Evolutionary conservation across 1,140 invertebrate species (phyloP).

Genomic region (Oppia nitens): DNA sequence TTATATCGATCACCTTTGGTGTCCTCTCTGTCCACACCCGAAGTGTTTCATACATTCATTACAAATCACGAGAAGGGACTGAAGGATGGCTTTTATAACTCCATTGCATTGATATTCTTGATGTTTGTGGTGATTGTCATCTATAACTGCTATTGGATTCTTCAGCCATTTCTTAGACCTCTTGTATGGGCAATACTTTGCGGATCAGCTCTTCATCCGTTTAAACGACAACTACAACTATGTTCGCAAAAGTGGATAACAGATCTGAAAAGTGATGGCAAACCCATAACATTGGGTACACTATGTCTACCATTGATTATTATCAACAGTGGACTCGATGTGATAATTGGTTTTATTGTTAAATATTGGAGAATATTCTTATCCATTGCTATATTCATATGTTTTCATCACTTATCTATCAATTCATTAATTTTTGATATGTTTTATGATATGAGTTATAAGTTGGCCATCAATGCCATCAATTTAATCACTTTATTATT

Average conservation of each 20-base stretch:
- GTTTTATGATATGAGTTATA: too few species aligned
- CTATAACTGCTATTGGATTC: constrained; percentile 47
- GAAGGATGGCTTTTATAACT: constrained; percentile 70
- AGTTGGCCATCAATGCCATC: background rate
- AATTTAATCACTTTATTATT: background rate
- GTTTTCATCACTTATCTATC: background rate
- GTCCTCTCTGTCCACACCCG: too few species aligned
- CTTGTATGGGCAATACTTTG: constrained; percentile 83
- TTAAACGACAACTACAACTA: constrained; percentile 55
- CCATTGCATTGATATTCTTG: constrained; percentile 48
- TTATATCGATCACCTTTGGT: too few species aligned
- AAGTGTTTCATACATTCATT: constrained; percentile 22
- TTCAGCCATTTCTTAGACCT: constrained; percentile 69
- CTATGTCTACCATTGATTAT: constrained; percentile 51
- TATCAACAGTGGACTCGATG: constrained; percentile 48
- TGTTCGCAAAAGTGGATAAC: constrained; percentile 48
- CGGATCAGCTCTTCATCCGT: constrained; percentile 71
- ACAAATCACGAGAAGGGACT: constrained; percentile 57
- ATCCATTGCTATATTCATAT: constrained; percentile 28
- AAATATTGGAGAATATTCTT: constrained; percentile 23
- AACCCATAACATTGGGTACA: constrained; percentile 44
- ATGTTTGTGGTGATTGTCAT: constrained; percentile 51
- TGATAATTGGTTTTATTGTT: constrained; percentile 36
- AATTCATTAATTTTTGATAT: too few species aligned
- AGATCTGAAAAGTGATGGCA: constrained; percentile 30